Base-by-base conservation (phyloP, 2,797 vertebrate species). In the Setipinna tenuifilis region DNA sequence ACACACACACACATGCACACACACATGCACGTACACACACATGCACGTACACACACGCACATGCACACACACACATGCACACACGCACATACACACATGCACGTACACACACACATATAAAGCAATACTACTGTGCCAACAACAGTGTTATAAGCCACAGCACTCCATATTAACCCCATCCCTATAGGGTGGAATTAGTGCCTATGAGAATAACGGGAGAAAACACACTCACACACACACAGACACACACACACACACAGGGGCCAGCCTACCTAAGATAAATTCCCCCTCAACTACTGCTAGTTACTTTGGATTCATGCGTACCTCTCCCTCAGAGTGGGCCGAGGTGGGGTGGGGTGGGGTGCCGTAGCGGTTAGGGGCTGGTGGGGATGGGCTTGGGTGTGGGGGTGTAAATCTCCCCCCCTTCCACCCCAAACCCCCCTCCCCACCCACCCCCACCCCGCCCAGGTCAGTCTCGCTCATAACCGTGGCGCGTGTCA, bases 401-500 rank as follows among this genome's bases (percentile, higher is more conserved):
- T 75, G 0, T 75, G 4, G 28, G 44, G 17, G 62, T 11, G 35
- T 81, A 85, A 85, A 85, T 75, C 68, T 89, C 81, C 86, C 86
- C 87, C 86, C 87, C 9, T 3, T 17, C 17, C 12, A 3, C 57
- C 57, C 57, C 57, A 58, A 10, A 3, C 46, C 46, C 46, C 46
- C 46, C 46, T 3, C 4, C 50, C 50, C 50, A 54, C 50, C 50
- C 14, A 0, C 3, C 50, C 50, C 50, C 50, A 54, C 14, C 50
- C 50, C 14, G 7, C 9, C 17, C 17, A 0, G 28, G 68, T 75
- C 28, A 28, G 68, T 87, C 90, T 87, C 62, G 81, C 87, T 90
- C 88, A 91, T 90, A 93, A 91, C 89, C 86, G 83, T 85, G 85
- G 85, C 88, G 88, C 88, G 89, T 91, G 90, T 92, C 92, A 91